Base-by-base conservation (phyloP, 2,888 invertebrate species). In the Pheosia gnoma region DNA sequence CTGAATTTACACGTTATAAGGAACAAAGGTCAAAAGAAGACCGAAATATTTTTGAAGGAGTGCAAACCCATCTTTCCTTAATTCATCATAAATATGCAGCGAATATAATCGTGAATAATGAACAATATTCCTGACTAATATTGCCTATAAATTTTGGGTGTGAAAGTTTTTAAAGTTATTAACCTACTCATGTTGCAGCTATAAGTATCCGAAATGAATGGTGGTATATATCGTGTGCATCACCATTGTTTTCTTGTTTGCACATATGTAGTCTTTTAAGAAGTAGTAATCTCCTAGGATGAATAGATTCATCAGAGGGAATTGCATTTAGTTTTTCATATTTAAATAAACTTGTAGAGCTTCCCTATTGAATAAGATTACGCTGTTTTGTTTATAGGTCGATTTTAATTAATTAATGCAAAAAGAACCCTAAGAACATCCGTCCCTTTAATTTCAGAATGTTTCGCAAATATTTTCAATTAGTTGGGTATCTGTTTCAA, bases 381-480 rank as follows among this genome's bases (percentile, higher is more conserved):
- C 45, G 10, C 9, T 45, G 45, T 3, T 45, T 47, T 47, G 47
- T n/a, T 47, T n/a, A 47, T n/a, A 47, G 2, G 47, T 39, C 6
- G 7, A 9, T 4, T 45, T 45, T 45, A 9, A 45, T 45, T 45
- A 9, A 10, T 4, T 45, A 9, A 45, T 4, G n/a, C n/a, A 47
- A 47, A 47, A 47, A 4, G 5, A 47, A n/a, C 47, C 11, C n/a
- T 47, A n/a, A 55, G 55, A 13, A 39, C 55, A 54, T 11, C 53
- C 5, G 53, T 54, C 1, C 53, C 8, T 55, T 55, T 55, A 13
- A 39, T 39, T 39, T 2, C 5, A 36, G 36, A 37, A 11, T 55
- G 55, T 55, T 55, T 57, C 36, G 45, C 25, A 45, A 45, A 57
- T 45, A 55, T 57, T 57, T 57, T 57, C 5, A 43, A 55, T 38